phyloP scores from a whole-genome alignment of 2,113 vertebrate species.

The Neogale vison region DNA sequence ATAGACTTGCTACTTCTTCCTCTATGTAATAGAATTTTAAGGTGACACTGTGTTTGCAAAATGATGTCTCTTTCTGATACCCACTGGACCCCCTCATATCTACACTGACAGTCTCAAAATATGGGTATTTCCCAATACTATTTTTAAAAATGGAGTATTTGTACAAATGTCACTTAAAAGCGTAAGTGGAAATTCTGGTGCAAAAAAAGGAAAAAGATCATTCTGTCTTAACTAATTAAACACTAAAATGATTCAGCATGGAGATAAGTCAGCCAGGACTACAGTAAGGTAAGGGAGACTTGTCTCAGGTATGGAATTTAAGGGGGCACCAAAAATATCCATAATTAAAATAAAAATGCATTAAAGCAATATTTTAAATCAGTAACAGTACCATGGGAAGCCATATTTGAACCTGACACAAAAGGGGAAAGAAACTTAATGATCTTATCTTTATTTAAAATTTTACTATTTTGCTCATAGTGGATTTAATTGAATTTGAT shows the following conservation, averaged over 20 bases:
- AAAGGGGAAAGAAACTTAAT: neutral
- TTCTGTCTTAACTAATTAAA: constrained; percentile 43
- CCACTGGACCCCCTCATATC: constrained; percentile 9
- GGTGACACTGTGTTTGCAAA: constrained; percentile 46
- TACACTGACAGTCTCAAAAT: neutral
- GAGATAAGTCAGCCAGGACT: neutral
- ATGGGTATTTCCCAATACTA: neutral
- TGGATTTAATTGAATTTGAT: neutral
- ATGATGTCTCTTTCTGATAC: neutral
- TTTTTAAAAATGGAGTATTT: neutral
- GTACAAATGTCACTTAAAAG: constrained; percentile 31
- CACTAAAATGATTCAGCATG: neutral
- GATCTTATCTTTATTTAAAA: neutral
- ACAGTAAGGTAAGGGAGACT: neutral
- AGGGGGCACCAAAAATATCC: neutral
- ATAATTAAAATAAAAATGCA: neutral
- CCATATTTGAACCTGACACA: neutral
- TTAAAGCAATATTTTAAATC: neutral
- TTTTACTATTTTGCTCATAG: constrained; percentile 3
- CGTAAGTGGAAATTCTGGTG: neutral
- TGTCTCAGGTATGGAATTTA: neutral
- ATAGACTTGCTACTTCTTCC: neutral
- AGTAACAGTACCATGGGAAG: neutral
- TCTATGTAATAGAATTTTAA: neutral
- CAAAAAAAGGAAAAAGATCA: neutral